phyloP scores from a whole-genome alignment of 2,888 invertebrate species.

The Cantharis flavilabris region DNA sequence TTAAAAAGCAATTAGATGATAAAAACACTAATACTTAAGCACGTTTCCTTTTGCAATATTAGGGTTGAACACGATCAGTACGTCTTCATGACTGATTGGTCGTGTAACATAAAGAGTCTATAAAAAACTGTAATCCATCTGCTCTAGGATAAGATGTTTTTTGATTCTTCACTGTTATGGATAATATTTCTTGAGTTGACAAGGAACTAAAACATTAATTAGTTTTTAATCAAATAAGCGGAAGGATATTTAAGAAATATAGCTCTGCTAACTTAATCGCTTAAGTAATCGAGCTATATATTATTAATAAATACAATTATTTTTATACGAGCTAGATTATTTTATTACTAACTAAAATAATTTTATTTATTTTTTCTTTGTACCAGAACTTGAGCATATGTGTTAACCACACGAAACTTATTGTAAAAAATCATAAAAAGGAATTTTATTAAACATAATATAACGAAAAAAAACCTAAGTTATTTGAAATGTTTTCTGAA shows the following conservation, averaged over 20 bases:
- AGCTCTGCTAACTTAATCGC: conserved; percentile 10
- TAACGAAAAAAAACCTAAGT: no score
- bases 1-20: conserved; percentile 32
- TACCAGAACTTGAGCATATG: no score
- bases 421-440: no score
- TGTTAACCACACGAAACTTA: no score
- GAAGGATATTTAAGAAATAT: conserved; percentile 11
- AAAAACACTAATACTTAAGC: conserved; percentile 32
- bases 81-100: conserved; percentile 32
- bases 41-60: conserved; percentile 27
- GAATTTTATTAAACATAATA: no score
- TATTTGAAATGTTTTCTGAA: neutral
- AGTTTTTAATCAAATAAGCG: conserved; percentile 17
- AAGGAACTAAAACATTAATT: conserved; percentile 24
- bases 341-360: neutral
- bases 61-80: conserved; percentile 20
- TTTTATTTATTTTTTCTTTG: no score
- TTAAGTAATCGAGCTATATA: conserved; percentile 14
- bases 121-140: conserved; percentile 24
- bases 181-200: conserved; percentile 25
- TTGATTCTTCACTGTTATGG: conserved; percentile 19
- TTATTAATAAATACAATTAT: conserved; percentile 9
- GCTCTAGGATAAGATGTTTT: conserved; percentile 25
- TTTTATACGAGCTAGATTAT: neutral
- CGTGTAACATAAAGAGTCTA: conserved; percentile 21